Evolutionary conservation across 1,140 invertebrate genomes (phyloP), one percentile per base, ranked within the genome.

Genomic region (Panonychus citri): DNA sequence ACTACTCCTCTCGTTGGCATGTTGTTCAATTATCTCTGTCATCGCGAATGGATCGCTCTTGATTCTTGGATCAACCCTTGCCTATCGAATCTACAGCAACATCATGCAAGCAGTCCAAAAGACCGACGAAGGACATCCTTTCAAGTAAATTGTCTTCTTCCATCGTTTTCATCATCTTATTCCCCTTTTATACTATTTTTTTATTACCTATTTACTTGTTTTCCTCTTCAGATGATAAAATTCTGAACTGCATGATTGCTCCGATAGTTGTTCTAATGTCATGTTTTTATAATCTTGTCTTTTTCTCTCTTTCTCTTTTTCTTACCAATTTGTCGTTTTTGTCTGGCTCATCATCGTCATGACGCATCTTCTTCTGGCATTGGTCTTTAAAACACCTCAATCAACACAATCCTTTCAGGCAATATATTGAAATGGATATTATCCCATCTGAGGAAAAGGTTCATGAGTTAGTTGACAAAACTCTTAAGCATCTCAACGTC

Each of bases 21-120:
- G 82, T 71, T 90, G 85, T 76, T 94, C 89, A 64, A 77, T 96
- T 66, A 89, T 97, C 73, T 89, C 84, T 65, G 90, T 98, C 60
- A 73, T 91, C 56, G 85, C 91, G 57, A 93, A 95, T 74, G 70
- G 81, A 48, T 85, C 86, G 55, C 78, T 98, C 61, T 72, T 85
- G 56, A 73, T 79, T 61, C 79, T 97, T 43, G 74, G 76, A 49
- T 83, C 78, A 60, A 87, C 90, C 58, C 77, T 94, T 65, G 78
- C 79, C 66, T 95, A 91, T 78, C 81, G 90, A 67, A 79, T 96
- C 64, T 96, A 95, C 77, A 94, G 91, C 75, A 86, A 82, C 68
- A 80, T 95, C 62, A 78, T 94, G 68, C 85, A 89, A 67, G 88
- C 89, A 61, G 80, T 98, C 60, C 89, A 96, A 72, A 97, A 97